These are phyloP conservation scores for Labeo rohita DNA, from an alignment of 2,113 vertebrate species.

Conservation along the genomic window DNA sequence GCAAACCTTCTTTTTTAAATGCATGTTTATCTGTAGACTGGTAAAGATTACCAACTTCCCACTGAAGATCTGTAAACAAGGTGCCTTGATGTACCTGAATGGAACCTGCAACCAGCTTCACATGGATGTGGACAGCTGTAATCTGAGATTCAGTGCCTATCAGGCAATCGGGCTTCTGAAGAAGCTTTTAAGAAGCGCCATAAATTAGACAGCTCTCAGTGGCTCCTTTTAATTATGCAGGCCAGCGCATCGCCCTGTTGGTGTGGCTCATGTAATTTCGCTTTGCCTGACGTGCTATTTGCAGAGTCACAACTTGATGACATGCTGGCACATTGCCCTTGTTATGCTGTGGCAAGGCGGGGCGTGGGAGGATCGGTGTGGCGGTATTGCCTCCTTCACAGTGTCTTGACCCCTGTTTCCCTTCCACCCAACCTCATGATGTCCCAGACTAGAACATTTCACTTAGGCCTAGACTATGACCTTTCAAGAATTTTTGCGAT, in stretches of 20 bases:
- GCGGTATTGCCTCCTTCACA: conserved; percentile 58
- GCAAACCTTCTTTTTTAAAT: conserved; percentile 25
- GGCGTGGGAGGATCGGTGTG: conserved; percentile 66
- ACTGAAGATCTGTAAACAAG: not conserved
- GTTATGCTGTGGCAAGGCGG: conserved; percentile 63
- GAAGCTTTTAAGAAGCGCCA: conserved; percentile 65
- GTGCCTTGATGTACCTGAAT: conserved; percentile 54
- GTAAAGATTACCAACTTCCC: not conserved
- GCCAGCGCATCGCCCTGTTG: conserved; percentile 65
- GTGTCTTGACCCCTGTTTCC: not conserved
- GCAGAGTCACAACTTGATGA: conserved; percentile 68
- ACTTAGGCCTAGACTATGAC: not conserved
- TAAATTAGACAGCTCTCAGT: conserved; percentile 72
- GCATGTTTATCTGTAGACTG: not conserved
- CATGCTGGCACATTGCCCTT: conserved; percentile 63
- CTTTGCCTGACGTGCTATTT: conserved; percentile 71
- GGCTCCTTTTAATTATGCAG: conserved; percentile 78
- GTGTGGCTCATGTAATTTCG: conserved; percentile 74
- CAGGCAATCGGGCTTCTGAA: conserved; percentile 57
- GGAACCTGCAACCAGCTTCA: not conserved
- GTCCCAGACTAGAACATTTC: not conserved
- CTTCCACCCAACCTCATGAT: conserved; percentile 11
- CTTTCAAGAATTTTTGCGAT: not conserved
- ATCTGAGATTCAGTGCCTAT: conserved; percentile 52
- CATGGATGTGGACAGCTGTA: conserved; percentile 43